These are phyloP conservation scores for Apeltes quadracus DNA, from an alignment of 2,113 vertebrate species.

Conservation along the genomic window DNA sequence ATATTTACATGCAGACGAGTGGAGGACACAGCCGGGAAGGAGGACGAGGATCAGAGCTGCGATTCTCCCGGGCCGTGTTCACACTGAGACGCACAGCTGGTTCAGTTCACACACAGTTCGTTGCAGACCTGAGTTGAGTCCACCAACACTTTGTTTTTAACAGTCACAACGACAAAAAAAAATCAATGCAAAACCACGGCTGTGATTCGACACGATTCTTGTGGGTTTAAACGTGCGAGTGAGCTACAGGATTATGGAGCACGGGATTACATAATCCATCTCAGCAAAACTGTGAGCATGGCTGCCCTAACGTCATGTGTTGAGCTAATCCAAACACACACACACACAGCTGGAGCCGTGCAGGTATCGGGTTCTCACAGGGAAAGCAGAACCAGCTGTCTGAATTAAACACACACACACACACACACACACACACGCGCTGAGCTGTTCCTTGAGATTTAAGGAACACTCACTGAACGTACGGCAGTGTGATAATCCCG, in stretches of 20 bases:
- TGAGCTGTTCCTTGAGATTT: slow-evolving; percentile 3
- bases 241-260: slow-evolving; percentile 6
- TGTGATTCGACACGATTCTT: not conserved
- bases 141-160: not conserved
- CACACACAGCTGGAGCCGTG: slow-evolving; percentile 45
- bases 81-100: not conserved
- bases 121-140: not conserved
- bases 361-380: slow-evolving; percentile 38
- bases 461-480: not conserved
- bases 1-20: too few relatives aligned
- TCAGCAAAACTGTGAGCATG: slow-evolving; percentile 36
- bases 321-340: slow-evolving; percentile 27
- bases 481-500: slow-evolving; percentile 5
- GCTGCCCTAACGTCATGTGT: slow-evolving; percentile 20
- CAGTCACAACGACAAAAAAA: too few relatives aligned
- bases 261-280: slow-evolving; percentile 34
- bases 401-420: slow-evolving; percentile 27
- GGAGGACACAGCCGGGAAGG: not conserved
- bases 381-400: slow-evolving; percentile 39
- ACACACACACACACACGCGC: not conserved
- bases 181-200: not conserved
- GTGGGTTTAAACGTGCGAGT: slow-evolving; percentile 4
- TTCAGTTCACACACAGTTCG: slow-evolving; percentile 8
- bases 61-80: not conserved
- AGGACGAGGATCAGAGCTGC: not conserved